Base-by-base conservation (phyloP, 2,888 invertebrate genomes). In the Arge pagana region DNA sequence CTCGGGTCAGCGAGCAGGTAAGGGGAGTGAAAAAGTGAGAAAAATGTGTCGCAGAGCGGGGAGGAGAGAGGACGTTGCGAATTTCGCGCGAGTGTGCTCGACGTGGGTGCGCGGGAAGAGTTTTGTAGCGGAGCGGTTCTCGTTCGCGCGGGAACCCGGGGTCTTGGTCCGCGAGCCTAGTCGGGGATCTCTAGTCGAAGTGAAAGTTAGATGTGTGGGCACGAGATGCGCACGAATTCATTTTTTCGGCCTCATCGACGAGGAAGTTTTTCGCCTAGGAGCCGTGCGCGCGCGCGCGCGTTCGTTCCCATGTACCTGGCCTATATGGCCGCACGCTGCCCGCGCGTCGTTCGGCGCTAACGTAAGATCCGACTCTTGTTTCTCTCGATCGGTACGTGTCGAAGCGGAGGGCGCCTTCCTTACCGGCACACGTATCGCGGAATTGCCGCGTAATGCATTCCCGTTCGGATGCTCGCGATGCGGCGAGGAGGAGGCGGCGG, bases 141-240 rank as follows among this genome's bases (percentile, higher is more conserved):
- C 28, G 3, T 10, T n/a, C 28, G 28, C 2, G 28, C n/a, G 28
- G n/a, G n/a, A 26, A 26, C 8, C 28, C 28, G 10, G 31, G 33
- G 33, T 45, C 42, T 45, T n/a, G 15, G 45, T 45, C 45, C 45
- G 45, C 45, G 33, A 45, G 33, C 33, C n/a, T n/a, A n/a, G 33
- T 19, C 28, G 28, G 23, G 45, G 72, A 69, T 73, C n/a, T n/a
- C 72, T 69, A 61, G 63, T 63, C 72, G 58, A 76, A 76, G 76
- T 76, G 76, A 76, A 76, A 76, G 76, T 76, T 74, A 70, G 75
- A 76, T 69, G 75, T 76, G 76, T 76, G 76, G 75, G 76, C 76
- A 76, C 74, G 76, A 74, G 76, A 76, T 76, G 76, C 75, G 76
- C 76, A 76, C 76, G 76, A 76, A 74, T 74, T 74, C 72, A 76